phyloP scores from a whole-genome alignment of 2,113 vertebrate species.

The Callithrix jacchus region DNA sequence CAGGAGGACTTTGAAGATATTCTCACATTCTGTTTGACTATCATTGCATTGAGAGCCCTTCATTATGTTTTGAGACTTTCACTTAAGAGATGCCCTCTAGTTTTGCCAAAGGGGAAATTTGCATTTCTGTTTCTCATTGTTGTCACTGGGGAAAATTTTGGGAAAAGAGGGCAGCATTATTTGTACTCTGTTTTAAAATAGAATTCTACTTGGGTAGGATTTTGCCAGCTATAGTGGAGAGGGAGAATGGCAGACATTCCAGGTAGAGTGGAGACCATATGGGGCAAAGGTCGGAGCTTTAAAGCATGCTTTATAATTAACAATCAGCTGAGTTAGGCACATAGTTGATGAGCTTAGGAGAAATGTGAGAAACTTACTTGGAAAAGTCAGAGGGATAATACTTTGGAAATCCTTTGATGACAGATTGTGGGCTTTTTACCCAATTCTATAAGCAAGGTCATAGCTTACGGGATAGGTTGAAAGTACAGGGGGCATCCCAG shows the following conservation, averaged over 20 bases:
- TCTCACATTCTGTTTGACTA: neutral
- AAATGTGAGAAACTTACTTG: neutral
- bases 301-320: neutral
- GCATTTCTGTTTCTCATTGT: neutral
- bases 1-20: neutral
- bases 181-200: neutral
- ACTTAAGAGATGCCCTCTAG: neutral
- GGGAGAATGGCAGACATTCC: neutral
- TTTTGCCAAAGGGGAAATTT: neutral
- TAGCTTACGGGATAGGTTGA: neutral
- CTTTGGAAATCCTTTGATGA: neutral
- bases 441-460: neutral
- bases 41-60: neutral
- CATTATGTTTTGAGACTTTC: neutral
- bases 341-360: neutral
- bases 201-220: neutral
- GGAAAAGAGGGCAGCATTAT: neutral
- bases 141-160: neutral
- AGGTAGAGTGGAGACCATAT: neutral
- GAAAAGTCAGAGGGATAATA: neutral
- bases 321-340: neutral
- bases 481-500: neutral
- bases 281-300: neutral
- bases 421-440: neutral
- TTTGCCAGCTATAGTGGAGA: neutral